Evolutionary conservation across 2,888 invertebrate genomes (phyloP).

Genomic region (Therioaphis trifolii): DNA sequence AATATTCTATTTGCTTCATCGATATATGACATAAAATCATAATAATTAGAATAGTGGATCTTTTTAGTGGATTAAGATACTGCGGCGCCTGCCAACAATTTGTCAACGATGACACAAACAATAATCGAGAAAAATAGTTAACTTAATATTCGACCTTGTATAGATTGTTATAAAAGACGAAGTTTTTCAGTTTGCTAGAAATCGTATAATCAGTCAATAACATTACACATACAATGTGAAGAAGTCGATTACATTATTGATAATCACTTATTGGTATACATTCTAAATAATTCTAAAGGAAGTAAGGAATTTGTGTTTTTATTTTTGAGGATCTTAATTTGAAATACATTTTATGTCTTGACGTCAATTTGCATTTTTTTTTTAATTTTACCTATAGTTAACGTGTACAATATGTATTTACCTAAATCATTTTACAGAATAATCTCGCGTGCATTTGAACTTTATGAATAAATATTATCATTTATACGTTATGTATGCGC

Average conservation of each 20-base stretch:
- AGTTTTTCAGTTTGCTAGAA: background rate
- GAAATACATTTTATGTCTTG: background rate
- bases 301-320: no score
- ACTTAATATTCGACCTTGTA: constrained; percentile 3
- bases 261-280: background rate
- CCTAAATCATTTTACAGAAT: background rate
- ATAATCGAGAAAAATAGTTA: background rate
- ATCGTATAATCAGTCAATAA: background rate
- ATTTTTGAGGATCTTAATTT: background rate
- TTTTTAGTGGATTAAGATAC: background rate
- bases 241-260: background rate
- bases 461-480: background rate
- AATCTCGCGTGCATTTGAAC: background rate
- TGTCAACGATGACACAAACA: background rate
- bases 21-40: background rate
- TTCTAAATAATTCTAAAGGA: no score
- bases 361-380: background rate
- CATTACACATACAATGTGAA: background rate
- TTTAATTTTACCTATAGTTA: no score
- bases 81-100: background rate
- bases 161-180: background rate
- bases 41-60: no score
- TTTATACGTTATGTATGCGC: background rate
- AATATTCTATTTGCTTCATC: background rate
- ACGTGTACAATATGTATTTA: background rate